Evolutionary conservation across 1,140 invertebrate genomes (phyloP), one percentile per base, ranked within the genome.

Genomic region (Theocolax elegans): DNA sequence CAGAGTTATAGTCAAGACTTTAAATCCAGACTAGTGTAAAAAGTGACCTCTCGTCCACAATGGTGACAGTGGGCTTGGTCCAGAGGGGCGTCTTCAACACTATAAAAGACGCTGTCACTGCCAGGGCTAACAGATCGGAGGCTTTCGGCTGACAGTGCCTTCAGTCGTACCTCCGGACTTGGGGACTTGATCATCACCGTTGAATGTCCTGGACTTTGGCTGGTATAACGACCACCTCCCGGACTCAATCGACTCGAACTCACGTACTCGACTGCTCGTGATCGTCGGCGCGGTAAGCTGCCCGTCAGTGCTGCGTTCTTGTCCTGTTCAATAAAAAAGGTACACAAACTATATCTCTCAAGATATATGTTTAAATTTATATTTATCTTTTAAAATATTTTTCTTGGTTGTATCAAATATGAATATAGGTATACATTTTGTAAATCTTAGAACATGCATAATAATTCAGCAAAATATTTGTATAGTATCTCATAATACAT

Each of bases 21-120:
- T n/a, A n/a, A n/a, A n/a, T n/a, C n/a, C n/a, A n/a, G n/a, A n/a
- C n/a, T n/a, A n/a, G n/a, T n/a, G n/a, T n/a, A n/a, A n/a, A n/a
- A n/a, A n/a, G n/a, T n/a, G n/a, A 92, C 90, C 81, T 94, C 92
- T 83, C 93, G 92, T 40, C 93, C 93, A 75, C 93, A 94, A 79
- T 93, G 92, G 58, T 92, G 87, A 77, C 93, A 94, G 79, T 93
- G 91, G 19, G 77, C 75, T 31, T 81, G 78, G 49, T 82, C 83
- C 60, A 79, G 72, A 70, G 77, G 62, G 31, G 77, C 73, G 3
- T 75, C 67, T 74, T 88, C 91, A 87, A 94, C 93, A 78, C 92
- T 93, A 81, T 95, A 94, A 82, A 95, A 95, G 21, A 95, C 94
- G 65, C 92, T 94, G 81, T 95, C 94, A 74, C 93, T 95, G 13